Evolutionary conservation across 2,797 vertebrate genomes (phyloP).

Genomic region (Anguilla megastoma): DNA sequence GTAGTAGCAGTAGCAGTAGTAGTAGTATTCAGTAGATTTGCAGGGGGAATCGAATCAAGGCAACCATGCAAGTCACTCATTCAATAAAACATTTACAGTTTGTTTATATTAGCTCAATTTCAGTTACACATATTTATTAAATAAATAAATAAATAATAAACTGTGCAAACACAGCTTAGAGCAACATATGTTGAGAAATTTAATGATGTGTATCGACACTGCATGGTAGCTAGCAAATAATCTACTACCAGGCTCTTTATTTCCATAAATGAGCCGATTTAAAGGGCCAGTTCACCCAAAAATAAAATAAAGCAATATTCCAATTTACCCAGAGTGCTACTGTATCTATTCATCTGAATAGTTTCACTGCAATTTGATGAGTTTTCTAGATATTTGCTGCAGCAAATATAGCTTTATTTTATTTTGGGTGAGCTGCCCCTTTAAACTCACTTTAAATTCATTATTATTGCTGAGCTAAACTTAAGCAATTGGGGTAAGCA

Average conservation of each 20-base stretch:
- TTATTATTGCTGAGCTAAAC: background rate
- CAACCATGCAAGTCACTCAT: background rate
- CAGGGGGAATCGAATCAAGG: background rate
- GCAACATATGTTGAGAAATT: background rate
- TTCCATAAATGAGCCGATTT: background rate
- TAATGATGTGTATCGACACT: background rate
- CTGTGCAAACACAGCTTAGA: background rate
- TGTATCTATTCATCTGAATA: too few relatives aligned
- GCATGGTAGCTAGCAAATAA: background rate
- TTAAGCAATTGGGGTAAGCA: background rate
- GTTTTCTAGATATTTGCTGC: too few relatives aligned
- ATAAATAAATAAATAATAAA: background rate
- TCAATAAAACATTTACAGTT: background rate
- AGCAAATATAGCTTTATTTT: background rate
- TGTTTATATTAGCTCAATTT: background rate
- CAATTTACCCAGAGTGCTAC: background rate
- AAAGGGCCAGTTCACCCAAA: background rate
- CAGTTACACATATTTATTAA: background rate
- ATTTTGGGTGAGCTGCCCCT: background rate
- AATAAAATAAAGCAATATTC: background rate
- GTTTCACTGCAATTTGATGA: too few relatives aligned
- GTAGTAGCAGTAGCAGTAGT: background rate
- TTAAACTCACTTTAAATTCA: background rate
- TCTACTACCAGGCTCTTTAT: background rate
- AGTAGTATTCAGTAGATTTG: too few relatives aligned